Conservation (phyloP, 2,113 vertebrate genomes). For the Dryoscopus gambensis region DNA sequence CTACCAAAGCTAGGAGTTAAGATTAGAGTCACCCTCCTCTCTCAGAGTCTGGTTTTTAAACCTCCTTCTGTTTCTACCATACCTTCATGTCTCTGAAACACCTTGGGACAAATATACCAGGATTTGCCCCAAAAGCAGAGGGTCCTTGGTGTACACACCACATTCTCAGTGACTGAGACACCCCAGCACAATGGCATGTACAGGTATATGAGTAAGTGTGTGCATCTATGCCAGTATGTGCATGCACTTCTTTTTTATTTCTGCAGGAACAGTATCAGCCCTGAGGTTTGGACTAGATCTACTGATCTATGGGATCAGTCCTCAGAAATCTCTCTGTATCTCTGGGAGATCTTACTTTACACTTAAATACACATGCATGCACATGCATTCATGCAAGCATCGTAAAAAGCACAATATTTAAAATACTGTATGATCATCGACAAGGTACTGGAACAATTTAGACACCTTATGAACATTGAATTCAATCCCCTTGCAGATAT, state of each 20-base stretch:
- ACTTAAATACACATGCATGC: background rate
- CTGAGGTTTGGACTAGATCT: background rate
- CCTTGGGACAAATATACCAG: background rate
- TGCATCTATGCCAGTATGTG: no score
- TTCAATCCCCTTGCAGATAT: background rate
- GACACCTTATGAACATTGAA: background rate
- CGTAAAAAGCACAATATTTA: background rate
- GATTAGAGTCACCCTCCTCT: background rate
- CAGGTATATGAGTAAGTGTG: no score
- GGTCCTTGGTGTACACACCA: accelerated
- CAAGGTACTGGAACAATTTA: background rate
- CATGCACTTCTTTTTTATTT: background rate
- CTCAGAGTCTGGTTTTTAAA: background rate
- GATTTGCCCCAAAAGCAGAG: accelerated
- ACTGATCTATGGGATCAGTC: background rate
- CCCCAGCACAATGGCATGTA: accelerated
- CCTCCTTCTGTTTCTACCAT: background rate
- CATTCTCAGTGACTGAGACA: no score
- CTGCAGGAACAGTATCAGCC: background rate
- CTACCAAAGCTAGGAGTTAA: background rate
- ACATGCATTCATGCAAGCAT: background rate
- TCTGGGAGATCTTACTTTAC: background rate
- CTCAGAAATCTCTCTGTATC: background rate
- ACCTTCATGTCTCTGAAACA: background rate
- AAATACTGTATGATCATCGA: background rate